These are phyloP conservation scores for Acanthoscelides obtectus DNA, from an alignment of 2,888 invertebrate species.

Conservation along the genomic window DNA sequence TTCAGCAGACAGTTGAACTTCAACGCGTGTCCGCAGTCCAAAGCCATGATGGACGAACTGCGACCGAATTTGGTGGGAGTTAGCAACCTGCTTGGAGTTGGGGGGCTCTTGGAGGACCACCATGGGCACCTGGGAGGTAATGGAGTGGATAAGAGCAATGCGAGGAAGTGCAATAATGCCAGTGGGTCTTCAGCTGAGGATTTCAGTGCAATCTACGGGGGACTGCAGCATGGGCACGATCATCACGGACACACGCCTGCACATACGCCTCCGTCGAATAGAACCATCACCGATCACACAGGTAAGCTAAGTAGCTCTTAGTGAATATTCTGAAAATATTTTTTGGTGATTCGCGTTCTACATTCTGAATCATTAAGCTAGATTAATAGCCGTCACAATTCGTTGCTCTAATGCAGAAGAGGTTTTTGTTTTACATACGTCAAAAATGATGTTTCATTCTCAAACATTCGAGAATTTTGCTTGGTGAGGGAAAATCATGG, in stretches of 20 bases:
- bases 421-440: too few species aligned
- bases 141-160: conserved; percentile 41
- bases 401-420: too few species aligned
- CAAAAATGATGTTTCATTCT: too few species aligned
- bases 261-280: conserved; percentile 60
- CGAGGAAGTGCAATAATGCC: conserved; percentile 68
- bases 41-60: conserved; percentile 77
- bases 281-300: conserved; percentile 47
- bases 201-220: conserved; percentile 79
- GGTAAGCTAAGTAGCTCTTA: conserved; percentile 34
- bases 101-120: conserved; percentile 76
- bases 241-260: conserved; percentile 59
- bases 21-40: conserved; percentile 64
- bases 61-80: conserved; percentile 77
- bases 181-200: conserved; percentile 81
- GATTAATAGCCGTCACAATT: too few species aligned
- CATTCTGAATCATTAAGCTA: too few species aligned
- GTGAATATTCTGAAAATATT: background rate
- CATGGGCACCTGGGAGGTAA: conserved; percentile 53
- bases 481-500: too few species aligned
- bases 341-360: too few species aligned
- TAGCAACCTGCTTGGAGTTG: conserved; percentile 72
- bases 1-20: conserved; percentile 87
- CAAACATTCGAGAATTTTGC: too few species aligned
- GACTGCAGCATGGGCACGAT: conserved; percentile 49